Percentiles rank a stretch among this genome's conserved stretches.
These are phyloP conservation scores for Parazoanthus darwini DNA, from an alignment of 92 coral and sea anemone genomes.

Conservation along the genomic window DNA sequence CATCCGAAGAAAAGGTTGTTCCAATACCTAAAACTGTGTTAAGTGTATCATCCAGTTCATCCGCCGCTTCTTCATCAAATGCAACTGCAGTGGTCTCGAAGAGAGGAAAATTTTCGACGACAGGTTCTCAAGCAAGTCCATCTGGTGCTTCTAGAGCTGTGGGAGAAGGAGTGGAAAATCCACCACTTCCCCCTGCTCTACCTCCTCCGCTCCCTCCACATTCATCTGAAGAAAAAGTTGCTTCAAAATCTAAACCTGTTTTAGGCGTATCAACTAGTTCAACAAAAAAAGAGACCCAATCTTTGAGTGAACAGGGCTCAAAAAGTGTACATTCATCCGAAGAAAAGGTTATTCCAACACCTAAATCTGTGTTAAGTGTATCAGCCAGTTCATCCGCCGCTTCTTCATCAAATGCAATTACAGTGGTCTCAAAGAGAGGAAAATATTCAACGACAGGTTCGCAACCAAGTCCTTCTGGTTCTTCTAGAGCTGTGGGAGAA, in stretches of 20 bases:
- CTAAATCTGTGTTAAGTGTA: neutral
- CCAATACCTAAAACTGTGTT: neutral
- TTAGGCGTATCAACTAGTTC: neutral
- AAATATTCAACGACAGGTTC: neutral
- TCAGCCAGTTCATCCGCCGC: neutral
- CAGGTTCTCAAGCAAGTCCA: neutral
- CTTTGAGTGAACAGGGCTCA: neutral
- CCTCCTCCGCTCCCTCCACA: constrained; percentile 32
- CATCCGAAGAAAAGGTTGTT: neutral
- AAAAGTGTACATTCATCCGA: neutral
- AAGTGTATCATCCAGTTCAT: neutral
- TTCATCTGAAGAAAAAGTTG: neutral
- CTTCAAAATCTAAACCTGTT: neutral
- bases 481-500: neutral
- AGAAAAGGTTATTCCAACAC: neutral
- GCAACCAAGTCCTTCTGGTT: neutral
- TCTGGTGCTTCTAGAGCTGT: neutral
- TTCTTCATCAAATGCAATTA: constrained; percentile 21
- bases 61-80: constrained; percentile 6
- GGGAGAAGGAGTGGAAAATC: neutral
- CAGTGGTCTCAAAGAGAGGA: constrained; percentile 37
- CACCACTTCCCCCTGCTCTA: constrained; percentile 38
- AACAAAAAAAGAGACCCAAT: neutral
- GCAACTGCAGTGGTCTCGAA: constrained; percentile 28
- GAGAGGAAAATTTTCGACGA: constrained; percentile 22